Evolutionary conservation across 2,113 vertebrate species (phyloP).

Genomic region (Trematocara unimaculatum): DNA sequence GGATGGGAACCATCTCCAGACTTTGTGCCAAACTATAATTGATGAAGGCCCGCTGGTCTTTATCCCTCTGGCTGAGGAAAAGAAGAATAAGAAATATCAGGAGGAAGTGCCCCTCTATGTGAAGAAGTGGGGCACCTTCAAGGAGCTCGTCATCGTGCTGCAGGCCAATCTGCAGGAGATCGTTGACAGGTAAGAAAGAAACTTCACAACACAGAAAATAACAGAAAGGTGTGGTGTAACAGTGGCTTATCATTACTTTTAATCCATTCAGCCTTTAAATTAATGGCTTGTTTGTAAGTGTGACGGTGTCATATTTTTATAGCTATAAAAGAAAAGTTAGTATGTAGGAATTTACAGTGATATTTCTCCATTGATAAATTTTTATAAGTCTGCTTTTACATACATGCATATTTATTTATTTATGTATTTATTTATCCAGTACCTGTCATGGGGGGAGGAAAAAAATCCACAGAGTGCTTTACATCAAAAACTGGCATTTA

Average conservation of each 20-base stretch:
- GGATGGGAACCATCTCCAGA: conserved; percentile 85
- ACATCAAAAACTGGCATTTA: neutral
- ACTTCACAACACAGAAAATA: neutral
- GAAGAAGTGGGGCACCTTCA: conserved; percentile 88
- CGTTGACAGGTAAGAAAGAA: conserved; percentile 80
- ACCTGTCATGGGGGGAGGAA: neutral
- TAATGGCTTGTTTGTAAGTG: neutral
- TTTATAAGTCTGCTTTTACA: neutral
- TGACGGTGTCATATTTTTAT: neutral
- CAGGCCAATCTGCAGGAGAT: conserved; percentile 91
- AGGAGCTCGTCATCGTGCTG: conserved; percentile 85
- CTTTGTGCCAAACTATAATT: conserved; percentile 82
- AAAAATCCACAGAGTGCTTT: neutral
- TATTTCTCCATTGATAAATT: accelerated
- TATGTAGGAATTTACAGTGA: neutral
- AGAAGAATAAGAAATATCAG: conserved; percentile 85
- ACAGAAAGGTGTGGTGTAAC: neutral
- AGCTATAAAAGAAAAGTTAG: neutral
- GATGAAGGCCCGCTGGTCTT: conserved; percentile 90
- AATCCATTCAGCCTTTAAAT: neutral
- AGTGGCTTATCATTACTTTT: neutral
- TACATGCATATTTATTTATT: neutral
- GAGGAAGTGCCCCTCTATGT: conserved; percentile 89
- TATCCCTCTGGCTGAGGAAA: conserved; percentile 82
- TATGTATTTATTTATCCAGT: neutral